phyloP scores from a whole-genome alignment of 2,888 invertebrate species.

The Brassicogethes aeneus region DNA sequence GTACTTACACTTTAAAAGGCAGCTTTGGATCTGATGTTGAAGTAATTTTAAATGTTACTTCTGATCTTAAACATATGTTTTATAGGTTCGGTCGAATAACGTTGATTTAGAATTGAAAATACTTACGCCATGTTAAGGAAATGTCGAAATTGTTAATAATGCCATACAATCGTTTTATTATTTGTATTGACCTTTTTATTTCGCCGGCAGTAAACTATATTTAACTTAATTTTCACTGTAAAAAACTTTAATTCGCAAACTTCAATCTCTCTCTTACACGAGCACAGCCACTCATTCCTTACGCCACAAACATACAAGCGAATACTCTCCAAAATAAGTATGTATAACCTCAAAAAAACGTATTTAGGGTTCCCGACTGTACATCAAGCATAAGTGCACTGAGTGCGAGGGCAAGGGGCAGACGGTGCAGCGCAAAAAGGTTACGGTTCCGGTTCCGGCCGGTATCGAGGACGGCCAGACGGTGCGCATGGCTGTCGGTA shows the following conservation, averaged over 20 bases:
- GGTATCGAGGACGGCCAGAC: conserved; percentile 96
- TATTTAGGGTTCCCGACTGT: conserved; percentile 69
- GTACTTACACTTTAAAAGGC: conserved; percentile 96
- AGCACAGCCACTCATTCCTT: no score
- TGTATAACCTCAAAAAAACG: no score
- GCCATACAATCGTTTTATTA: no score
- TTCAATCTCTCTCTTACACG: no score
- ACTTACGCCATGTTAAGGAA: conserved; percentile 2
- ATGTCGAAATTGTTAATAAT: no score
- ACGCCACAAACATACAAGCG: no score
- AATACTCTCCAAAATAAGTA: no score
- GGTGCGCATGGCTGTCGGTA: conserved; percentile 86
- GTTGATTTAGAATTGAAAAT: not conserved
- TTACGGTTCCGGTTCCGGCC: conserved; percentile 91
- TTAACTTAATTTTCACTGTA: no score
- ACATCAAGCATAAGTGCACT: conserved; percentile 81
- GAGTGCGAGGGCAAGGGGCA: conserved; percentile 89
- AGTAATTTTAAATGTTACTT: conserved; percentile 99
- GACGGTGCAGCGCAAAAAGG: conserved; percentile 75
- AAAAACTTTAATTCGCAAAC: no score
- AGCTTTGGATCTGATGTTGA: conserved; percentile 97
- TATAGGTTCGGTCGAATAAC: not conserved
- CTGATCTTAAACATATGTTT: conserved; percentile 42
- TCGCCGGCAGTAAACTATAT: no score
- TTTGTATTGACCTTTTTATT: no score